phyloP scores from a whole-genome alignment of 1,140 invertebrate species.

The Drosophila watanabei region DNA sequence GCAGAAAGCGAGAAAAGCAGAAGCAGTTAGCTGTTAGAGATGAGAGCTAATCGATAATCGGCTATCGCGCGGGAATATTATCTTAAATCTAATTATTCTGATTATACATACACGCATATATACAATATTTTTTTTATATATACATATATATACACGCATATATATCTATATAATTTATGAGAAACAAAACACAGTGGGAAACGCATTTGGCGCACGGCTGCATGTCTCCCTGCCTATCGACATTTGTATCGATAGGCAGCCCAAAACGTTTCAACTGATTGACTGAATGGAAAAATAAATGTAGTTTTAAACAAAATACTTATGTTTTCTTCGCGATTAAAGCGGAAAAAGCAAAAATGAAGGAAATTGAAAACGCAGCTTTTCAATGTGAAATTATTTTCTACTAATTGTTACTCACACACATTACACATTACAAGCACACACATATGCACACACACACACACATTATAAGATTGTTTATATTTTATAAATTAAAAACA shows the following conservation, averaged over 20 bases:
- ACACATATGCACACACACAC: conserved; percentile 24
- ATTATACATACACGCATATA: conserved; percentile 48
- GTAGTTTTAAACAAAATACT: conserved; percentile 64
- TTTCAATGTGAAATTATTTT: conserved; percentile 81
- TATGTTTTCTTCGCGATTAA: conserved; percentile 51
- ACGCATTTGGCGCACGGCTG: conserved; percentile 68
- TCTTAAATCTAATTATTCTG: conserved; percentile 51
- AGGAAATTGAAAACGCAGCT: conserved; percentile 50
- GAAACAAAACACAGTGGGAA: conserved; percentile 80
- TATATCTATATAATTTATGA: conserved; percentile 71
- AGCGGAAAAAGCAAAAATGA: conserved; percentile 33
- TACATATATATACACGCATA: conserved; percentile 38
- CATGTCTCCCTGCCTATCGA: conserved; percentile 43
- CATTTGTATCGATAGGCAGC: conserved; percentile 54
- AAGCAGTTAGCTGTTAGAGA: conserved; percentile 13
- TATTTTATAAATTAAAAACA: conserved; percentile 9
- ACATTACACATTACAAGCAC: conserved; percentile 33
- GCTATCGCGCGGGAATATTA: conserved; percentile 35
- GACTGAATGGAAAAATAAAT: conserved; percentile 85
- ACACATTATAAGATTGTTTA: conserved; percentile 45
- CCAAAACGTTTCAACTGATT: conserved; percentile 85
- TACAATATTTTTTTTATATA: conserved; percentile 39
- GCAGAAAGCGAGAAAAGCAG: neutral
- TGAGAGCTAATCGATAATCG: conserved; percentile 19
- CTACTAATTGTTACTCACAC: conserved; percentile 79